phyloP scores from a whole-genome alignment of 2,113 vertebrate species.

The Osmerus eperlanus region DNA sequence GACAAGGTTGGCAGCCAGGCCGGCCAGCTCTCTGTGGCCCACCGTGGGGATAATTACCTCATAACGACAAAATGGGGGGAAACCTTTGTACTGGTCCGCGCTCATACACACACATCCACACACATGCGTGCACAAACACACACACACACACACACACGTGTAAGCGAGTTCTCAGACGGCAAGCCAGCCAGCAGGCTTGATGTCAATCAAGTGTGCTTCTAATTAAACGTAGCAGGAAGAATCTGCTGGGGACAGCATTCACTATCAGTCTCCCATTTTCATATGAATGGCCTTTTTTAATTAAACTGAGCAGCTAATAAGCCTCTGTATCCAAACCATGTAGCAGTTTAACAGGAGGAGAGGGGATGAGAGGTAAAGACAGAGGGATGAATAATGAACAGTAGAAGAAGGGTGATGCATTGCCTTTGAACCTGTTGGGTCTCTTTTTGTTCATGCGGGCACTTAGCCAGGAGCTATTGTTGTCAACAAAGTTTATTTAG shows the following conservation, averaged over 20 bases:
- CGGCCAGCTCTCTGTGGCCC: constrained; percentile 28
- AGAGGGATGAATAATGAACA: constrained; percentile 73
- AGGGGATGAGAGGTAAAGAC: constrained; percentile 67
- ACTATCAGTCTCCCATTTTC: constrained; percentile 92
- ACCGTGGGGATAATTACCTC: constrained; percentile 66
- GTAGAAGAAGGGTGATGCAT: constrained; percentile 65
- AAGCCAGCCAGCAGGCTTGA: constrained; percentile 61
- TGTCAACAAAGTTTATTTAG: constrained; percentile 73
- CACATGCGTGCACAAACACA: constrained; percentile 17
- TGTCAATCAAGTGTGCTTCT: constrained; percentile 77
- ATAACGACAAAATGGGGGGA: constrained; percentile 62
- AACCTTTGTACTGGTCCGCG: constrained; percentile 62
- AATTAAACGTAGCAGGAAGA: constrained; percentile 94
- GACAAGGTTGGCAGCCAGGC: constrained; percentile 60
- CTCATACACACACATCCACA: constrained; percentile 57
- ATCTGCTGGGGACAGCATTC: constrained; percentile 87
- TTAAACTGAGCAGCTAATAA: constrained; percentile 88
- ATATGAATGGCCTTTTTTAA: constrained; percentile 96
- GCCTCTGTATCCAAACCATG: constrained; percentile 78
- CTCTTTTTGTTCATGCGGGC: constrained; percentile 66
- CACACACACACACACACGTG: constrained; percentile 7
- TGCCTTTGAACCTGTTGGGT: constrained; percentile 78
- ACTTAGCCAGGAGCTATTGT: constrained; percentile 71
- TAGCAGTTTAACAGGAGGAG: constrained; percentile 72
- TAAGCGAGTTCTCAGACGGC: constrained; percentile 22